A percentile compares a stretch with the other conserved stretches of the same genome.
Conservation (phyloP, 2,888 invertebrate genomes). For the Polydrusus tereticollis region DNA sequence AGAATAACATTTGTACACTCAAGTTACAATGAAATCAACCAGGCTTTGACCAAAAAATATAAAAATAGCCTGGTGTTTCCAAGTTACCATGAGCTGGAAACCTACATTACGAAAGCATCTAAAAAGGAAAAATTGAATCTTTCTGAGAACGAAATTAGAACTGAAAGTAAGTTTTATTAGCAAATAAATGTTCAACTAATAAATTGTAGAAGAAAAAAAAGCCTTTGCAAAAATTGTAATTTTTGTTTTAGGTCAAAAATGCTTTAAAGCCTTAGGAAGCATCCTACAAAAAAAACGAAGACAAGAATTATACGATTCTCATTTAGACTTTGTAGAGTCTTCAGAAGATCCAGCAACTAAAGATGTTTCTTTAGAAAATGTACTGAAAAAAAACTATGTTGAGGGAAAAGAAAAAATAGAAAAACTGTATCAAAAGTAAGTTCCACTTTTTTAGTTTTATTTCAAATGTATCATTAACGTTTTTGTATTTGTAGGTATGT, state of each 20-base stretch:
- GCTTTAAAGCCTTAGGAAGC: constrained; percentile 61
- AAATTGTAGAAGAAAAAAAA: neutral
- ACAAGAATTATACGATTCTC: constrained; percentile 60
- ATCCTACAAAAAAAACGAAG: constrained; percentile 59
- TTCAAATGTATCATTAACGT: neutral
- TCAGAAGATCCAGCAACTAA: constrained; percentile 60
- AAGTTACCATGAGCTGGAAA: constrained; percentile 59
- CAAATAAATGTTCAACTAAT: neutral
- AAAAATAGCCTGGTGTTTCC: constrained; percentile 60
- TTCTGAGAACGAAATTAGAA: constrained; percentile 54
- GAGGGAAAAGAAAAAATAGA: constrained; percentile 56
- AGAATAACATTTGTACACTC: constrained; percentile 57
- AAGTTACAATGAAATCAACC: constrained; percentile 57
- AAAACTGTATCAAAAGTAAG: constrained; percentile 57
- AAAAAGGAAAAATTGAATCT: constrained; percentile 55
- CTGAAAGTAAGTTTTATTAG: constrained; percentile 53
- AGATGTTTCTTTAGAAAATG: constrained; percentile 55
- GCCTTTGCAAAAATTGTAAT: too few species aligned
- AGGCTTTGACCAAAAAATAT: constrained; percentile 59
- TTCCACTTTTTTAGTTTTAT: constrained; percentile 1
- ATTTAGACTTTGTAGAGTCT: constrained; percentile 55
- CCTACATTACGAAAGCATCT: constrained; percentile 56
- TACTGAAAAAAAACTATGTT: constrained; percentile 54
- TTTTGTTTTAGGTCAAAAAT: constrained; percentile 52
- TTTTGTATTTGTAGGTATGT: constrained; percentile 50